Evolutionary conservation across 2,113 vertebrate genomes (phyloP), one percentile per base, ranked within the genome.

Genomic region (Ceratotherium simum): DNA sequence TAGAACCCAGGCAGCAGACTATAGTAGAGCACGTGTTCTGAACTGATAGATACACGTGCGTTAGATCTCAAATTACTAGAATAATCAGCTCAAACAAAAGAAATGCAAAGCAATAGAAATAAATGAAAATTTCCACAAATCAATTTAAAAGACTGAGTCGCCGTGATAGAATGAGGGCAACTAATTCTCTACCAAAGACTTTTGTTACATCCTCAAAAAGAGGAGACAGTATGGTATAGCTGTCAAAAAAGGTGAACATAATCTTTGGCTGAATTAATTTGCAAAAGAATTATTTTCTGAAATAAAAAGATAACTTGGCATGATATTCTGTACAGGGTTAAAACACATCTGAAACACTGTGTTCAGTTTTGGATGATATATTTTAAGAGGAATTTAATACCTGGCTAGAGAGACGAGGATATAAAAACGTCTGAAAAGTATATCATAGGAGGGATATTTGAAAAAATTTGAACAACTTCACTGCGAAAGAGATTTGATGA

Each of bases 341-440:
- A 67, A 89, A 39, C 20, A 42, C 13, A 92, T 1, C 25, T 89
- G 51, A 95, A 89, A 90, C 54, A 87, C 4, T 54, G 1, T 18
- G 4, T 69, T 27, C 14, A 65, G 21, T 56, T 54, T 21, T 48
- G 7, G 12, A 82, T 87, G 9, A 60, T 67, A 11, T 62, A 85
- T 65, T 73, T 82, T 91, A 90, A 89, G 33, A 36, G 54, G 5
- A 56, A 33, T 60, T 46, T 54, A 54, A 48, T 58, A 56, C 14
- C 6, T 85, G 5, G 3, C 7, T 58, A 79, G 2, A 90, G 27
- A 72, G 10, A 72, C 8, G 46, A 73, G 42, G 27, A 21, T 67
- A 82, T 48, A 72, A 90, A 90, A 8, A 78, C 69, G 12, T 51
- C 51, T 39, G 27, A 69, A 98, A 92, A 73, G 36, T 29, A 76